Percentiles rank a stretch among this genome's conserved stretches.
Conservation (phyloP, 2,113 vertebrate species). For the Toxostoma redivivum region DNA sequence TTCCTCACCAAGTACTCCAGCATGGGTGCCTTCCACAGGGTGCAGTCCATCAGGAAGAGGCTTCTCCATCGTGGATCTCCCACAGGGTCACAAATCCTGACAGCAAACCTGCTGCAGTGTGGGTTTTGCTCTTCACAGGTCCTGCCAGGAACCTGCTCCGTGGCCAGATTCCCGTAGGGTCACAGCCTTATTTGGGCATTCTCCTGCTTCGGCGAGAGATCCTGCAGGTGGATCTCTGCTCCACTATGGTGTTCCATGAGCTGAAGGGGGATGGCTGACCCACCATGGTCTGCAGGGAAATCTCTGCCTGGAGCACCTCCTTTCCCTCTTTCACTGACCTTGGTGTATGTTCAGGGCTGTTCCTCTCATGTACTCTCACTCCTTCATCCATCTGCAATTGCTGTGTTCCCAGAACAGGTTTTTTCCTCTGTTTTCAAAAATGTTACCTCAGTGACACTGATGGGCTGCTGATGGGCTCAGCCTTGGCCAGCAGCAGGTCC, state of each 20-base stretch:
- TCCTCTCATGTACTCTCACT: background rate
- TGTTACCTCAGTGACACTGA: background rate
- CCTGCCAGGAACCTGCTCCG: background rate
- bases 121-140: background rate
- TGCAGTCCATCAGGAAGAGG: background rate
- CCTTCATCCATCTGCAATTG: background rate
- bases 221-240: background rate
- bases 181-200: background rate
- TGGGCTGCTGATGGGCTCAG: background rate
- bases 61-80: background rate
- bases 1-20: background rate
- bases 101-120: background rate
- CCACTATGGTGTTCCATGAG: background rate
- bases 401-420: background rate
- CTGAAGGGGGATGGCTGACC: background rate
- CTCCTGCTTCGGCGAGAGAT: background rate
- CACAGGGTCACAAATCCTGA: background rate
- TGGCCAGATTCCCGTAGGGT: background rate
- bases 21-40: background rate
- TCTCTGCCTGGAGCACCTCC: background rate
- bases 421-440: background rate
- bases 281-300: background rate
- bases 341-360: background rate
- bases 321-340: background rate
- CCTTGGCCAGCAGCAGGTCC: rapidly evolving